Evolutionary conservation across 2,797 vertebrate genomes (phyloP).

Genomic region (Lacerta viridis): DNA sequence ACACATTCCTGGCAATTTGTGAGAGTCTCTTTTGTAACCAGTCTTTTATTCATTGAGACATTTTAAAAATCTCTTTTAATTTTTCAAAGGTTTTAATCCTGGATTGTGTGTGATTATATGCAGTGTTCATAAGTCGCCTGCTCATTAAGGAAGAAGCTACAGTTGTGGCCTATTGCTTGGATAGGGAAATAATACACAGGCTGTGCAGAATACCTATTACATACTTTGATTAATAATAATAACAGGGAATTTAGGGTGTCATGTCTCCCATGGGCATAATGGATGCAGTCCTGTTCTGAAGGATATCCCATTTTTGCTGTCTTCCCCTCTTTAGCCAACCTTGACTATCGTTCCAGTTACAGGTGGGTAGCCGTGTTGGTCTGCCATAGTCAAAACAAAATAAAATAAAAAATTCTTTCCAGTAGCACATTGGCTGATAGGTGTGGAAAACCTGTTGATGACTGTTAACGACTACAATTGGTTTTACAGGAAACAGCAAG

Average conservation of each 20-base stretch:
- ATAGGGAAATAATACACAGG: background rate
- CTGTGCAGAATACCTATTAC: background rate
- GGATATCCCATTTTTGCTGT: background rate
- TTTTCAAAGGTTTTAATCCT: background rate
- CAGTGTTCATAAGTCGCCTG: background rate
- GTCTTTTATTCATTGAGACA: background rate
- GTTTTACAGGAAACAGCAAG: no score
- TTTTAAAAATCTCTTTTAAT: background rate
- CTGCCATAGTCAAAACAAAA: no score
- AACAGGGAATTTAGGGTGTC: background rate
- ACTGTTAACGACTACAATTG: no score
- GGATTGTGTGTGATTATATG: background rate
- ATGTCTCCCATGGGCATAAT: background rate
- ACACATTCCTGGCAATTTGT: background rate
- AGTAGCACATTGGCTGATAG: no score
- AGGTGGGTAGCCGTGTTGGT: no score
- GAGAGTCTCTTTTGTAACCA: background rate
- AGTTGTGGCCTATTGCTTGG: background rate
- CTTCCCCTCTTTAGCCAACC: background rate
- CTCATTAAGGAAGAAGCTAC: background rate
- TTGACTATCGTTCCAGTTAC: background rate
- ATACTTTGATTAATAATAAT: background rate
- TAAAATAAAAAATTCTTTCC: no score
- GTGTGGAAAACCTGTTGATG: no score
- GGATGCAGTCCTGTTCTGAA: background rate